phyloP scores from a whole-genome alignment of 2,797 vertebrate species.

The Brachyalestes nurse region DNA sequence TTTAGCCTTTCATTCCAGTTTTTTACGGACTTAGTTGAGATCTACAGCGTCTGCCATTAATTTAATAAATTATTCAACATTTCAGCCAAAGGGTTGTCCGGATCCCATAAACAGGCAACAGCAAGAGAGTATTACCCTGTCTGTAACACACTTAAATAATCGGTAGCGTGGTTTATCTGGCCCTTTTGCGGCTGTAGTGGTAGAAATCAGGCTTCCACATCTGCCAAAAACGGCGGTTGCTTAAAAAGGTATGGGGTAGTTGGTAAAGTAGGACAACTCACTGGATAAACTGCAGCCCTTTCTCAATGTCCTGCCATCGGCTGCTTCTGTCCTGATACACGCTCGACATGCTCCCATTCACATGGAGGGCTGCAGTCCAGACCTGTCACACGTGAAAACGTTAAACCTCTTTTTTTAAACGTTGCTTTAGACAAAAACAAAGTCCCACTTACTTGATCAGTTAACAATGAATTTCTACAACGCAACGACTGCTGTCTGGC shows the following conservation, averaged over 20 bases:
- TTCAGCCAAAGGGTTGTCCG: neutral
- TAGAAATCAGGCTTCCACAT: neutral
- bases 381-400: slow-evolving; percentile 69
- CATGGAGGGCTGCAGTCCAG: slow-evolving; percentile 71
- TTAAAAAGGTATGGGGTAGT: no score
- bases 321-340: slow-evolving; percentile 86
- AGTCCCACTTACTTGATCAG: neutral
- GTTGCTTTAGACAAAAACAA: no score
- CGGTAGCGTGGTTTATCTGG: neutral
- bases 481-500: neutral
- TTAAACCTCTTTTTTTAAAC: neutral
- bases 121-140: neutral
- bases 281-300: slow-evolving; percentile 96
- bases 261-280: slow-evolving; percentile 71
- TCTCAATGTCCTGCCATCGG: slow-evolving; percentile 93
- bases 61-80: neutral
- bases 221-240: neutral
- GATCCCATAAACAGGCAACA: neutral
- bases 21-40: neutral
- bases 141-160: neutral
- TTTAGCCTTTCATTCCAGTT: neutral
- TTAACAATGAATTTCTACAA: neutral
- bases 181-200: neutral
- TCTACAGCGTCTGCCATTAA: neutral
- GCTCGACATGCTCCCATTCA: slow-evolving; percentile 88